Conservation (phyloP, 1,140 invertebrate genomes). For the Vanessa atalanta region DNA sequence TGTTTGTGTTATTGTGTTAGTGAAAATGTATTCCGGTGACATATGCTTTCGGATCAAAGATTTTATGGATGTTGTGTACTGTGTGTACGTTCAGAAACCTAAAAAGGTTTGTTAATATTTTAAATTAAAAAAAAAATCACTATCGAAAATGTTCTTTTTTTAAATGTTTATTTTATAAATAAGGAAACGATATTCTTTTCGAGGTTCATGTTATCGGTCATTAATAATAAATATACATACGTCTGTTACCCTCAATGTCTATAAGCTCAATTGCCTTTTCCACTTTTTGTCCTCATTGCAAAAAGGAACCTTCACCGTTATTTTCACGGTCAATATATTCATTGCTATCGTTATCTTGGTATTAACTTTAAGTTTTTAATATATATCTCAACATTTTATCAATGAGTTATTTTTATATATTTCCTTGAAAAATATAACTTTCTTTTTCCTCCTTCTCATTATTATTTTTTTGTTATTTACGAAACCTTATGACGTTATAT, state of each 20-base stretch:
- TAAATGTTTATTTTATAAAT: slow-evolving; percentile 5
- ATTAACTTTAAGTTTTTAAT: no score
- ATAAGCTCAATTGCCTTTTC: slow-evolving; percentile 14
- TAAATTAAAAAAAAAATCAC: no score
- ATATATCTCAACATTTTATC: no score
- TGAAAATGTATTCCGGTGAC: slow-evolving; percentile 62
- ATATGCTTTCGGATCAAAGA: slow-evolving; percentile 66
- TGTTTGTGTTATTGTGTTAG: slow-evolving; percentile 34
- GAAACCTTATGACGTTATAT: neutral
- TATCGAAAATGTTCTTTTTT: slow-evolving; percentile 7
- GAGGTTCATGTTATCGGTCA: slow-evolving; percentile 17
- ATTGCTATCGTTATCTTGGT: slow-evolving; percentile 1
- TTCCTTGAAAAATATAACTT: no score
- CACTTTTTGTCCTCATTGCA: slow-evolving; percentile 22
- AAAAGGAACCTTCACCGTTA: slow-evolving; percentile 21
- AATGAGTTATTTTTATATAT: no score
- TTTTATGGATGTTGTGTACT: slow-evolving; percentile 74
- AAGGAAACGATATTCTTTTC: slow-evolving; percentile 22
- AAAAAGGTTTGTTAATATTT: slow-evolving; percentile 51
- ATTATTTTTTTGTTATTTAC: no score
- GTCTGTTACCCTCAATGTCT: slow-evolving; percentile 17
- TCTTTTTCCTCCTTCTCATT: no score
- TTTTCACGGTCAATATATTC: slow-evolving; percentile 27
- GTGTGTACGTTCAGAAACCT: slow-evolving; percentile 58
- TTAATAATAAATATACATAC: slow-evolving; percentile 29